Base-by-base conservation (phyloP, 2,797 vertebrate species). In the Esox masquinongy region DNA sequence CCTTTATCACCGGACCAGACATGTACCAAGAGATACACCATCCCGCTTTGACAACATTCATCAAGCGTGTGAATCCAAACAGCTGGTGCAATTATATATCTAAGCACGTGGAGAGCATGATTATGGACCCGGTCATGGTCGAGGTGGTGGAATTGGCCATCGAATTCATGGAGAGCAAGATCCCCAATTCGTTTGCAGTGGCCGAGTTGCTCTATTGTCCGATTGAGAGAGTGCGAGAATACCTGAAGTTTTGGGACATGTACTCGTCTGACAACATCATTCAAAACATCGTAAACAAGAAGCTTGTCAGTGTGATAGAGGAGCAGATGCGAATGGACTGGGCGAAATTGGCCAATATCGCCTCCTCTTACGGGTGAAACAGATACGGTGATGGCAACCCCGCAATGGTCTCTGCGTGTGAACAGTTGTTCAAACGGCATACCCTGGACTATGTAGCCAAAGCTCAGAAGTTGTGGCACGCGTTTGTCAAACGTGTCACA, bases 41-140 rank as follows among this genome's bases (percentile, higher is more conserved):
- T 15, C 17, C 12, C 1, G 71, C 71, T 2, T 36, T 72, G 16
- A 39, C 71, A 14, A 31, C 51, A 1, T 72, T 72, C 51, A 72
- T 36, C 51, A 72, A 72, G 16, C 71, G 71, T 59, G 71, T n/a
- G n/a, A n/a, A n/a, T 59, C 71, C 71, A 22, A 72, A 39, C 31
- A 59, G 71, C n/a, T 61, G 51, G 71, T 72, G 71, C 29, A 72
- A 72, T 22, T 59, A 59, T 17, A 59, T 50, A 59, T 51, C 71
- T 2, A 39, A 72, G 53, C 71, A 59, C 19, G 29, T 72, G 26
- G 39, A 51, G 71, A 39, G 71, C n/a, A 59, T 9, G 51, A 72
- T 72, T 15, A 2, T 9, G 29, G 11, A 72, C 26, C 71, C 71
- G 39, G 12, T 59, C 29, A 72, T 39, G 71, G 26, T 14, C 0